These are phyloP conservation scores for Epizoanthus scotinus DNA, from an alignment of 92 coral and sea anemone genomes.

Conservation along the genomic window DNA sequence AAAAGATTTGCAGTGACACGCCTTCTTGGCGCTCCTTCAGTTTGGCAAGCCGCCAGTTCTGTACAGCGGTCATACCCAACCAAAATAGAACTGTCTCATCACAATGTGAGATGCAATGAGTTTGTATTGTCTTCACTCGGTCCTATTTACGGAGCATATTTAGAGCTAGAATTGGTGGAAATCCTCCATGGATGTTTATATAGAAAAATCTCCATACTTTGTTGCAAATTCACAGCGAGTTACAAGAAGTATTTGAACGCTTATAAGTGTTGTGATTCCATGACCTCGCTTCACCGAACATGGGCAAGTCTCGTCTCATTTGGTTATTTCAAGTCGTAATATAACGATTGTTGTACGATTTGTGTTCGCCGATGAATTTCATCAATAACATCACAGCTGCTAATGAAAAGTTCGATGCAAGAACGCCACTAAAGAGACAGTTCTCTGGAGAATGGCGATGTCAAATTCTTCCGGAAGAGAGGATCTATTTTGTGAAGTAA, in stretches of 20 bases:
- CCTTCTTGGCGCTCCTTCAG: too few relatives aligned
- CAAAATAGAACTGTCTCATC: conserved; percentile 10
- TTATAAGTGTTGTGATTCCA: not conserved
- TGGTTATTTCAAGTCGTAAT: conserved; percentile 16
- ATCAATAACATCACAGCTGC: conserved; percentile 33
- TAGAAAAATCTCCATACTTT: not conserved
- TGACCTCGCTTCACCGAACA: conserved; percentile 28
- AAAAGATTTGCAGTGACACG: too few relatives aligned
- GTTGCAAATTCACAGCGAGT: not conserved
- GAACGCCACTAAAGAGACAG: not conserved
- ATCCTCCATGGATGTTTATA: not conserved
- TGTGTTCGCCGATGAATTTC: conserved; percentile 22
- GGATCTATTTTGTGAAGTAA: conserved; percentile 40
- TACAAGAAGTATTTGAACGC: conserved; percentile 1
- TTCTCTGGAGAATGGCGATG: conserved; percentile 30
- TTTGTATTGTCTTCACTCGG: not conserved
- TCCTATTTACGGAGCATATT: conserved; percentile 14
- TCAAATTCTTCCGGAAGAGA: not conserved
- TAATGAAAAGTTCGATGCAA: not conserved
- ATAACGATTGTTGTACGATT: conserved; percentile 5
- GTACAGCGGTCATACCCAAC: conserved; percentile 37
- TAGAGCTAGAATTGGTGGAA: not conserved
- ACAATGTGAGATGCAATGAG: not conserved
- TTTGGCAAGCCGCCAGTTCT: not conserved
- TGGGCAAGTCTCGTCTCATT: not conserved